Evolutionary conservation across 2,888 invertebrate species (phyloP).

Genomic region (Galerucella pusilla): DNA sequence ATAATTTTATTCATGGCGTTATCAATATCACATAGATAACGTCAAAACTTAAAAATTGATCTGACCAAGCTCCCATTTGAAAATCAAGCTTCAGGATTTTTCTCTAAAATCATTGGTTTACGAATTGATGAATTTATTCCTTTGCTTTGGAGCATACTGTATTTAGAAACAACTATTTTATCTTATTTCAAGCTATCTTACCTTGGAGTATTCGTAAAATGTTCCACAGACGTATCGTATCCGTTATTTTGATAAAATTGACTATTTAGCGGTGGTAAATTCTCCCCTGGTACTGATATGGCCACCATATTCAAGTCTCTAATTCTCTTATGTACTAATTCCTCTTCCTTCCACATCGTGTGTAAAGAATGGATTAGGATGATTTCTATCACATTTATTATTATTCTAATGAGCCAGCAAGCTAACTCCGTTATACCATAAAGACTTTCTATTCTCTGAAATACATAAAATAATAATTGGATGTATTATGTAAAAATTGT

Average conservation of each 20-base stretch:
- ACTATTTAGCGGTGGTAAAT: constrained; percentile 52
- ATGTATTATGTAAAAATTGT: constrained; percentile 5
- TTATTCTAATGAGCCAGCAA: constrained; percentile 66
- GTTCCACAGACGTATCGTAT: constrained; percentile 60
- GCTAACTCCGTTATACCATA: constrained; percentile 67
- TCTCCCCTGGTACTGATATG: constrained; percentile 56
- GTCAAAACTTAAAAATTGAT: too few species aligned
- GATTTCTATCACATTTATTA: constrained; percentile 65
- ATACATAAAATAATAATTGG: constrained; percentile 14
- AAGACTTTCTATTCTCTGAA: constrained; percentile 65
- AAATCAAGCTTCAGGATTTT: too few species aligned
- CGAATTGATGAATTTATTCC: too few species aligned
- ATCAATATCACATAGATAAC: too few species aligned
- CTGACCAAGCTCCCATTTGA: too few species aligned
- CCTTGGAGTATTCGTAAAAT: constrained; percentile 47
- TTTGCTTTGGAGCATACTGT: too few species aligned
- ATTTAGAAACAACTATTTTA: too few species aligned
- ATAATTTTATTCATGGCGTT: too few species aligned
- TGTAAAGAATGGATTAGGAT: constrained; percentile 68
- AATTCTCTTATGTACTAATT: constrained; percentile 65
- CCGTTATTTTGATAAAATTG: constrained; percentile 63
- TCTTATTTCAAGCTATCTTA: neutral
- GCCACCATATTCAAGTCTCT: constrained; percentile 65
- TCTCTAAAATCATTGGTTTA: too few species aligned
- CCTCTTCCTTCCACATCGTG: constrained; percentile 68